Evolutionary conservation across 2,113 vertebrate species (phyloP).

Genomic region (Cyprinodon brontotheroides): DNA sequence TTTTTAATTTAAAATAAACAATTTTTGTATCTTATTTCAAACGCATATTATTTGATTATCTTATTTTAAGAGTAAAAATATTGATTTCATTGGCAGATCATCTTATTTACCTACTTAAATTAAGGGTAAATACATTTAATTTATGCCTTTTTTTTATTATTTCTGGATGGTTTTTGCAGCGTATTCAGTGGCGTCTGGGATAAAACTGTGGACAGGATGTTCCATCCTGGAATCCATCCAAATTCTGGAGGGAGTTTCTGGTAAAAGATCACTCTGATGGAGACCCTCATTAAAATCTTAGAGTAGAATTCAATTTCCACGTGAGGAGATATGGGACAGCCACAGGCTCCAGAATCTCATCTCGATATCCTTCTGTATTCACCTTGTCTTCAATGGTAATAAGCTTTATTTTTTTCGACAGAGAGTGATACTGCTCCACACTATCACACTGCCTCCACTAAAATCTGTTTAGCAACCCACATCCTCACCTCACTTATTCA

Average conservation of each 20-base stretch:
- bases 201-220: not conserved
- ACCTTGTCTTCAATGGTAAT: not conserved
- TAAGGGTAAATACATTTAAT: too few relatives aligned
- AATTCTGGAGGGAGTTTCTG: too few relatives aligned
- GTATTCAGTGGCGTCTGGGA: not conserved
- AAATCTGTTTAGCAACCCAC: not conserved
- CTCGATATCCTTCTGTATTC: not conserved
- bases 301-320: not conserved
- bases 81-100: too few relatives aligned
- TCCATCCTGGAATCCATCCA: not conserved
- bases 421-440: not conserved
- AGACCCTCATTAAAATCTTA: not conserved
- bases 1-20: too few relatives aligned
- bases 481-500: not conserved
- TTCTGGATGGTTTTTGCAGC: too few relatives aligned
- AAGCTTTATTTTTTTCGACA: too few relatives aligned
- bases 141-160: too few relatives aligned
- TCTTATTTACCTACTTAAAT: too few relatives aligned
- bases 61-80: too few relatives aligned
- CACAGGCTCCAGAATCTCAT: not conserved
- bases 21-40: too few relatives aligned
- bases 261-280: not conserved
- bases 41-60: too few relatives aligned
- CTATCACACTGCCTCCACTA: not conserved
- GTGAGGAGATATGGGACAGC: not conserved